Evolutionary conservation across 2,113 vertebrate species (phyloP).

Genomic region (Sterna hirundo): DNA sequence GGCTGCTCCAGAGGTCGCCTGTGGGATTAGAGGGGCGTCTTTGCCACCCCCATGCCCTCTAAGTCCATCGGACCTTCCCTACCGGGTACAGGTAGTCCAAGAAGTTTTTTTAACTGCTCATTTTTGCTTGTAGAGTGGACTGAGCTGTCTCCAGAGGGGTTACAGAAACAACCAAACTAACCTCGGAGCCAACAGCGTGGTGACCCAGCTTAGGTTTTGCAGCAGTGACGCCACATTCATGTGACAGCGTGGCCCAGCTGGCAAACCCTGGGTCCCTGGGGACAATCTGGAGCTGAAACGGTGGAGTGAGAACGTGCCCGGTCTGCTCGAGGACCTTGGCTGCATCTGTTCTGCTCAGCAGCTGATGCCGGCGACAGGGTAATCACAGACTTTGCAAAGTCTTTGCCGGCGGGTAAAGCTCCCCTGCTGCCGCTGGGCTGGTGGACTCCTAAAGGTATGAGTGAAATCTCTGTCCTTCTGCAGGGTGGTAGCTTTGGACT

Average conservation of each 20-base stretch:
- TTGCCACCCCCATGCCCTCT: background rate
- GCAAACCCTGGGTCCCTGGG: background rate
- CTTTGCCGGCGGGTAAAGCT: background rate
- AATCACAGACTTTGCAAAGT: rapidly evolving
- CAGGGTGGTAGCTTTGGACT: background rate
- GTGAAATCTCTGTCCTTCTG: background rate
- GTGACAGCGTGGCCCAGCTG: background rate
- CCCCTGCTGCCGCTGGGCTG: background rate
- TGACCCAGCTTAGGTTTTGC: background rate
- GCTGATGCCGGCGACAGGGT: rapidly evolving
- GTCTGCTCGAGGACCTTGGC: background rate
- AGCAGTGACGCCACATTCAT: rapidly evolving
- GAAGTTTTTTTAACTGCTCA: background rate
- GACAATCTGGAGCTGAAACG: background rate
- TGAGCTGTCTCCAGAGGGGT: background rate
- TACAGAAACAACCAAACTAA: background rate
- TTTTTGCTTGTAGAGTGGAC: background rate
- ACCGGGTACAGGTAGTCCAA: background rate
- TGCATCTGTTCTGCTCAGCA: background rate
- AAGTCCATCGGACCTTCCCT: background rate
- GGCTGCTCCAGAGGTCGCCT: background rate
- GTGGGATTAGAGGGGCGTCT: background rate
- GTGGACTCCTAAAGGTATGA: background rate
- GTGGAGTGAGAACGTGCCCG: rapidly evolving
- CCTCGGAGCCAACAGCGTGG: rapidly evolving